Percentiles rank a stretch among this genome's conserved stretches.
These are phyloP conservation scores for Peromyscus aztecus DNA, from an alignment of 2,797 vertebrate genomes.

Conservation along the genomic window DNA sequence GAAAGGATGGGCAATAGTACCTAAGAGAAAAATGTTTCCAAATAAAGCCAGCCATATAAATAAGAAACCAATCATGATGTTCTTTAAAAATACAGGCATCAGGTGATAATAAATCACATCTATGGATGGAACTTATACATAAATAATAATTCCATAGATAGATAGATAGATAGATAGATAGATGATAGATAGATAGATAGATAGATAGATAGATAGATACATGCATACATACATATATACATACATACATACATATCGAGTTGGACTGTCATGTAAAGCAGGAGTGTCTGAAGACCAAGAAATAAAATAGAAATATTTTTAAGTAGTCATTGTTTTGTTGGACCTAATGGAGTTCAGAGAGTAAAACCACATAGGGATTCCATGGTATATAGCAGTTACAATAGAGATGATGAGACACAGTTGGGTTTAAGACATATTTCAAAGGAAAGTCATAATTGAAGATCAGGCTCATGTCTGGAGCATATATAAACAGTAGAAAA, in stretches of 20 bases:
- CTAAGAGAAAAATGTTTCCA: not conserved
- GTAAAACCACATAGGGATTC: not conserved
- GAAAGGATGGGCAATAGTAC: not conserved
- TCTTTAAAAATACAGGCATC: not conserved
- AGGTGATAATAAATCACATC: not conserved
- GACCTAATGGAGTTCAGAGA: not conserved
- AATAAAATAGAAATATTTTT: not conserved
- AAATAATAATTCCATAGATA: not conserved
- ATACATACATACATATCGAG: not conserved
- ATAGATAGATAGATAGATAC: not conserved
- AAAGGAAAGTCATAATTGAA: not conserved
- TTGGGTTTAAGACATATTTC: not conserved
- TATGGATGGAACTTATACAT: not conserved
- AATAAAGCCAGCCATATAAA: not conserved
- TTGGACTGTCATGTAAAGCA: not conserved
- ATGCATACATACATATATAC: not conserved
- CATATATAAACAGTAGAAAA: not conserved
- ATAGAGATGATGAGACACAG: not conserved
- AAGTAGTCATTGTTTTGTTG: not conserved
- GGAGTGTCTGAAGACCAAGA: not conserved
- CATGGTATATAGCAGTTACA: not conserved
- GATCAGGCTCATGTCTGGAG: not conserved
- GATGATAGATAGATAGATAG: not conserved
- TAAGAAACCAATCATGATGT: not conserved
- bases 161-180: not conserved